Evolutionary conservation across 1,140 invertebrate species (phyloP), one percentile per base, ranked within the genome.

Genomic region (Ostrea edulis): DNA sequence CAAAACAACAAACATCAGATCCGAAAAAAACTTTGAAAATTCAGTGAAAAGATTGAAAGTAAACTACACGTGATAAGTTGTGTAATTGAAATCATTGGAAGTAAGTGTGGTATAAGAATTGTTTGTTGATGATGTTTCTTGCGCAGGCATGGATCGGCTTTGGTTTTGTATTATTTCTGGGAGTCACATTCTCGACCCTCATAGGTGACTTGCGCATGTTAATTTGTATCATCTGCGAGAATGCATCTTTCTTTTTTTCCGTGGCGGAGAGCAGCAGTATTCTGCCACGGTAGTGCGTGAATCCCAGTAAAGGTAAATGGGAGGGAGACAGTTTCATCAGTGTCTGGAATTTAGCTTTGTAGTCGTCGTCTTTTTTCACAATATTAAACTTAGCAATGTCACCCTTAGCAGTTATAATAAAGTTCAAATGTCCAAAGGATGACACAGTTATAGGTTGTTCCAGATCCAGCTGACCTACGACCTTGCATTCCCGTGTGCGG

Each of bases 31-130:
- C 20, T 29, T 81, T 35, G 17, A 25, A 71, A 1, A 77, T 25
- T 29, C 29, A 5, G 11, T 22, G 11, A 81, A 51, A 17, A 81
- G 44, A 81, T 35, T 20, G 7, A 35, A 8, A 22, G 22, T 81
- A 51, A 12, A 29, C 5, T 81, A 71, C 68, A 71, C 20, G 11
- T 14, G 44, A 81, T 81, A 51, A 29, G 29, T 51, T 0, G 35
- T 9, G 0, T 22, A 12, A 81, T 5, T 35, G 20, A 11, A 17
- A n/a, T 77, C 53, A 89, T 51, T 87, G 88, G 22, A 89, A 89
- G 22, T 89, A 89, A 12, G 89, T 89, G 44, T 89, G 89, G 65
- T 89, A 89, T 84, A 89, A 82, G n/a, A 87, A 89, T 62, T 89
- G 89, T 84, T 87, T 89, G 62, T 89, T 89, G 12, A 89, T 82